phyloP scores from a whole-genome alignment of 1,140 invertebrate genomes.

The Trachelipus rathkii region DNA sequence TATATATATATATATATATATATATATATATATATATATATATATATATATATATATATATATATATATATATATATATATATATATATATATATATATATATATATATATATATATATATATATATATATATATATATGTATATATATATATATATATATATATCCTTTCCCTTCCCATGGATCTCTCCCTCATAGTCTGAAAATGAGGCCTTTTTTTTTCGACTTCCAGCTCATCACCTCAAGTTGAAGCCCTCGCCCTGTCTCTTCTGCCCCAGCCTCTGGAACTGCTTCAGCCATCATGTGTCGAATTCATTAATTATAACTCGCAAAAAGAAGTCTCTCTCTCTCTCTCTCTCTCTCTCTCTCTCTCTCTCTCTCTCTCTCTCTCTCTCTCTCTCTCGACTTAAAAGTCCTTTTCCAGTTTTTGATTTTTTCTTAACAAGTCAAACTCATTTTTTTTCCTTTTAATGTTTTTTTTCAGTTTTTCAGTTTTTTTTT shows the following conservation, averaged over 20 bases:
- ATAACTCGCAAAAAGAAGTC: neutral
- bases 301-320: neutral
- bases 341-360: too few species aligned
- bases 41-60: neutral
- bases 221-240: neutral
- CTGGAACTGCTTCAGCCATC: neutral
- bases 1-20: neutral
- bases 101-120: slow-evolving; percentile 7
- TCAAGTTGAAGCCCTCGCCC: neutral
- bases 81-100: slow-evolving; percentile 14
- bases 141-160: neutral
- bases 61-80: slow-evolving; percentile 1
- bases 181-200: neutral
- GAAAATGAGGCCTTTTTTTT: neutral
- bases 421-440: too few species aligned
- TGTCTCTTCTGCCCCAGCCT: neutral
- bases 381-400: too few species aligned
- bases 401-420: too few species aligned
- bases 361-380: too few species aligned
- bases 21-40: neutral
- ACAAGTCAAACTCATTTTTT: too few species aligned
- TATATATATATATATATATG: neutral
- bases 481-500: too few species aligned
- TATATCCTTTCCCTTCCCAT: neutral
- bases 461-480: too few species aligned